These are phyloP conservation scores for Cariama cristata DNA, from an alignment of 2,113 vertebrate species.

Conservation along the genomic window DNA sequence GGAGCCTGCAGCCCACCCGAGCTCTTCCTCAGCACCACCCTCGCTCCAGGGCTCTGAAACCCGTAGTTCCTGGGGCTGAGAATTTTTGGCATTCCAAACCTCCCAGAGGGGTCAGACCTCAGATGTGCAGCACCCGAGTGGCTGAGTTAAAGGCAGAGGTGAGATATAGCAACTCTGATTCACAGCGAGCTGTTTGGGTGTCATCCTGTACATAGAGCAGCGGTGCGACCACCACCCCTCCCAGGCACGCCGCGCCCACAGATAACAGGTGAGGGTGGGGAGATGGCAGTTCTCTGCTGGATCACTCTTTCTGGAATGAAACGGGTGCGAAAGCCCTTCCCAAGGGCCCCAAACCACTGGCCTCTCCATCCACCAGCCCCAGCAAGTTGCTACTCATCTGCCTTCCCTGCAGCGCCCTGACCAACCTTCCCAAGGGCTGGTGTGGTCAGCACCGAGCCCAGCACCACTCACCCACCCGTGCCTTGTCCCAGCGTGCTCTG, in stretches of 20 bases:
- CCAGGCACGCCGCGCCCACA: not conserved
- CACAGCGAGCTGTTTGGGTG: fast-evolving
- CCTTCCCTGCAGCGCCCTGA: not conserved
- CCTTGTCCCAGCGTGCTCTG: not conserved
- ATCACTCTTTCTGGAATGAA: not conserved
- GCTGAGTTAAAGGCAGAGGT: not conserved
- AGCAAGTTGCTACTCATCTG: not conserved
- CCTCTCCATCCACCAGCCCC: not conserved
- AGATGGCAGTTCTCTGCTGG: not conserved
- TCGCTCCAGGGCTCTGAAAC: not conserved
- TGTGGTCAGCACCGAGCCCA: not conserved
- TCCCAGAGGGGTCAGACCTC: not conserved
- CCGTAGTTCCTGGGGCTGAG: not conserved
- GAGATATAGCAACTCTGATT: not conserved
- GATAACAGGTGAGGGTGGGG: not conserved
- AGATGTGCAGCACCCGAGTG: not conserved
- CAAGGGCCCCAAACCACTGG: not conserved
- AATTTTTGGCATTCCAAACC: not conserved
- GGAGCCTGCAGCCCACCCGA: not conserved
- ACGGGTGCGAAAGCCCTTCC: not conserved
- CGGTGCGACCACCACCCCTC: fast-evolving
- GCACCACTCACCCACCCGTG: fast-evolving
- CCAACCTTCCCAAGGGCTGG: not conserved
- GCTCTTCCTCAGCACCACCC: not conserved
- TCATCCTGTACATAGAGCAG: fast-evolving